Evolutionary conservation across 1,140 invertebrate species (phyloP), one percentile per base, ranked within the genome.

Genomic region (Panonychus citri): DNA sequence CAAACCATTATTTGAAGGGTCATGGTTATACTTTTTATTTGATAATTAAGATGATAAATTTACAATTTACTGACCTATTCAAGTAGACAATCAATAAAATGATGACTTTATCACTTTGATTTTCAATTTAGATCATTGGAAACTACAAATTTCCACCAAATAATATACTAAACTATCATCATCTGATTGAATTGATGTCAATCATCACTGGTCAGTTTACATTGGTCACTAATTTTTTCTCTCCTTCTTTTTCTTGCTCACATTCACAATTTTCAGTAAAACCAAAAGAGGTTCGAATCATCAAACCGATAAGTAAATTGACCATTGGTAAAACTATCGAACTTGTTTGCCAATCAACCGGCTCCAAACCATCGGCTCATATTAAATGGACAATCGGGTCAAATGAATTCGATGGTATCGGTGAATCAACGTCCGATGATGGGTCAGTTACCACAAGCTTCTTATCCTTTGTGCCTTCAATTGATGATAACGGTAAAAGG

Each of bases 341-440:
- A 64, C 74, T 88, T 1, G 73, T 84, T 50, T 90, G 85, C 67
- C 79, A 81, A 65, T 84, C 83, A 63, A 81, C 81, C 37, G 85
- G 85, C n/a, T 87, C 85, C 1, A 72, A 83, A 62, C 85, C 85
- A 1, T 79, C 82, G 1, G 85, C 85, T 10, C 78, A 75, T 46
- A 80, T 89, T 58, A 86, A 82, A n/a, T 89, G 85, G 85, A 84
- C 83, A 66, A 79, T 81, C 30, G 59, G 56, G 3, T 34, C 40
- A 26, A n/a, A 58, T 52, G 30, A 48, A 46, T 37, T 60, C 10
- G 27, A 54, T n/a, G 27, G 8, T 53, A 24, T 49, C 15, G 46
- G 26, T 4, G 55, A 59, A 50, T 49, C 27, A n/a, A 39, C 46
- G 3, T 59, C 58, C 3, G 59, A 62, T 39, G 62, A 63, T 39